Conservation (phyloP, 2,888 invertebrate species). For the Drosophila planitibia region DNA sequence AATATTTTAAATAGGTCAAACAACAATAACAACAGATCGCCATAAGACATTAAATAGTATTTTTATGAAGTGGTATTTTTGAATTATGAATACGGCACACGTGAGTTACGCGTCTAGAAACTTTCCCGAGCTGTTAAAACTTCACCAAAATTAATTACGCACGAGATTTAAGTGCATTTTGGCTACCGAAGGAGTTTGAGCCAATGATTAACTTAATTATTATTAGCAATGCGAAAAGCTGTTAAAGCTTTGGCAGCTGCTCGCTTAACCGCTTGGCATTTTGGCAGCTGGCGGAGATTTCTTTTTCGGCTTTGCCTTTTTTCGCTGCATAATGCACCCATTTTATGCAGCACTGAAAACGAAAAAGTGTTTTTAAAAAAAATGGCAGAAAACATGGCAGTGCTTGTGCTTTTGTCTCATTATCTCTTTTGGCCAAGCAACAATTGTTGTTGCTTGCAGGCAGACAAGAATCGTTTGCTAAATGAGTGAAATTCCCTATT, state of each 20-base stretch:
- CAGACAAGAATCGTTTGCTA: conserved; percentile 42
- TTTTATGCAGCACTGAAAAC: conserved; percentile 60
- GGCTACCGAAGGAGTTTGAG: neutral
- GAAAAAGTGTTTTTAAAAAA: conserved; percentile 12
- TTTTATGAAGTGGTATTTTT: neutral
- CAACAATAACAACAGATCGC: neutral
- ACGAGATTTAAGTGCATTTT: neutral
- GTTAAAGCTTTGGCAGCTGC: conserved; percentile 31
- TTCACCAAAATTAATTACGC: neutral
- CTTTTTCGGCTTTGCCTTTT: conserved; percentile 14
- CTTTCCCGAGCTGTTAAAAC: neutral
- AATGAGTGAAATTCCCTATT: conserved; percentile 52
- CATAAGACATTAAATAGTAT: neutral
- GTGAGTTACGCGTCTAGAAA: neutral
- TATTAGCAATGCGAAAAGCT: conserved; percentile 27
- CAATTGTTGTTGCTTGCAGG: conserved; percentile 54
- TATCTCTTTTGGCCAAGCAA: conserved; percentile 55
- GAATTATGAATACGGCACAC: neutral
- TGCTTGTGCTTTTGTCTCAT: conserved; percentile 44
- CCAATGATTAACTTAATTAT: conserved; percentile 37
- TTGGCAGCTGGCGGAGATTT: conserved; percentile 72
- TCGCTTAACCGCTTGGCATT: conserved; percentile 55
- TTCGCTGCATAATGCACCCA: conserved; percentile 64
- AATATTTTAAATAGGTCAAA: too few relatives aligned
- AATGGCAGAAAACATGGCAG: conserved; percentile 20